phyloP scores from a whole-genome alignment of 2,888 invertebrate genomes.

The Acanthopleura granulata region DNA sequence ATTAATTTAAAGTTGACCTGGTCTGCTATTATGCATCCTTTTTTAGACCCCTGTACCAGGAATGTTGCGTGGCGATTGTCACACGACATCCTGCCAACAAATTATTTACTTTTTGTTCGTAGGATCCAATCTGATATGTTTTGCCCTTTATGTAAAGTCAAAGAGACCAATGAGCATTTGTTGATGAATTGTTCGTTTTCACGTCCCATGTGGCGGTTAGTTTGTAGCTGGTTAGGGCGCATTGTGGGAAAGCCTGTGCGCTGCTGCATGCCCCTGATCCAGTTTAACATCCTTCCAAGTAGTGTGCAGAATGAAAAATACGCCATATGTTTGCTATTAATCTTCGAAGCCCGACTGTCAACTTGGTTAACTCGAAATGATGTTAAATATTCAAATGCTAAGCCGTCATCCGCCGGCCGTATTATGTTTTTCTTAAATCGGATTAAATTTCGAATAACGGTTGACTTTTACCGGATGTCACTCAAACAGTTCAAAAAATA shows the following conservation, averaged over 20 bases:
- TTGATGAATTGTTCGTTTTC: not conserved
- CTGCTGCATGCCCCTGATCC: not conserved
- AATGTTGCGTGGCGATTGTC: not conserved
- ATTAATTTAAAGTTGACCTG: not conserved
- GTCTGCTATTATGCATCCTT: not conserved
- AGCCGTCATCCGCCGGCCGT: not conserved
- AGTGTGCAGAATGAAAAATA: not conserved
- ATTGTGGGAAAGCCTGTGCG: not conserved
- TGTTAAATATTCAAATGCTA: not conserved
- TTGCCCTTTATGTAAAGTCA: not conserved
- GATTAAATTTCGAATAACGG: not conserved
- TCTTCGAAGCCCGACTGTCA: not conserved
- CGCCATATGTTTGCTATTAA: not conserved
- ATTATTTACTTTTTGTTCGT: not conserved
- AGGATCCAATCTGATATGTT: not conserved
- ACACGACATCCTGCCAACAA: constrained; percentile 14
- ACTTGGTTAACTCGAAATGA: constrained; percentile 5
- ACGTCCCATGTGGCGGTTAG: not conserved
- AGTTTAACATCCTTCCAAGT: not conserved
- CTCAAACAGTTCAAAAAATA: no score
- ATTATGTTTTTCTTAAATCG: not conserved
- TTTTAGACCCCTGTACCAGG: not conserved
- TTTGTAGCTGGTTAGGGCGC: not conserved
- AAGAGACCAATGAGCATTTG: not conserved
- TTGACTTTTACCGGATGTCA: not conserved